phyloP scores from a whole-genome alignment of 2,797 vertebrate genomes.

The Helostoma temminkii region DNA sequence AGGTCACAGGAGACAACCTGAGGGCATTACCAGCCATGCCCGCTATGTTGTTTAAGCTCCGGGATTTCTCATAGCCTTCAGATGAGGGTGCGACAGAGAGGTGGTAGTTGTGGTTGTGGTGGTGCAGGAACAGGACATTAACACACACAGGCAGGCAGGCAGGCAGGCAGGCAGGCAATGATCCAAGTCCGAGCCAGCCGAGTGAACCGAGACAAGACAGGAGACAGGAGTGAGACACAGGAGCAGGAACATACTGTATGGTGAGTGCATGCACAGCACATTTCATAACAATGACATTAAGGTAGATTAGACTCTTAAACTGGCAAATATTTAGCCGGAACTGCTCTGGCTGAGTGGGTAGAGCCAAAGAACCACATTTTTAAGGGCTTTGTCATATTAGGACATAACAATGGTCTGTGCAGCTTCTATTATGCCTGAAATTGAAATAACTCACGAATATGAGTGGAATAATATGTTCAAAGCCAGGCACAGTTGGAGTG shows the following conservation, averaged over 20 bases:
- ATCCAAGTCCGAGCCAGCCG: conserved; percentile 89
- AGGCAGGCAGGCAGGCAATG: conserved; percentile 75
- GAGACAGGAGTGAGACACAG: conserved; percentile 87
- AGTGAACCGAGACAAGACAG: conserved; percentile 85
- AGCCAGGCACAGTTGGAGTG: too few relatives aligned
- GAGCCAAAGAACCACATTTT: conserved; percentile 13
- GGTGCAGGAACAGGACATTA: conserved; percentile 74
- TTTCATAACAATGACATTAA: conserved; percentile 26
- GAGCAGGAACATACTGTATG: conserved; percentile 66
- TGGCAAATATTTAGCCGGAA: conserved; percentile 10
- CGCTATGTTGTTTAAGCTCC: conserved; percentile 98
- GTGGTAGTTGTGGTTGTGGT: conserved; percentile 64
- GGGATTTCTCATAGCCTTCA: conserved; percentile 97
- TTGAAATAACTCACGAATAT: too few relatives aligned
- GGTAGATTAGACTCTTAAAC: conserved; percentile 8
- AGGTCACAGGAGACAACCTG: conserved; percentile 93
- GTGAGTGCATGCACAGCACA: conserved; percentile 65
- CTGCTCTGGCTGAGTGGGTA: conserved; percentile 17
- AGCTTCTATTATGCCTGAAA: too few relatives aligned
- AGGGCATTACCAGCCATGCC: conserved; percentile 92
- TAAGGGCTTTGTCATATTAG: too few relatives aligned
- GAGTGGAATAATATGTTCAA: too few relatives aligned
- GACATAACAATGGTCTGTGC: too few relatives aligned
- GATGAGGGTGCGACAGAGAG: conserved; percentile 85
- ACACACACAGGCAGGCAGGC: conserved; percentile 76